Percentiles rank a stretch among this genome's conserved stretches.
Evolutionary conservation across 2,113 vertebrate genomes (phyloP).

Genomic region (Seriola quinqueradiata): DNA sequence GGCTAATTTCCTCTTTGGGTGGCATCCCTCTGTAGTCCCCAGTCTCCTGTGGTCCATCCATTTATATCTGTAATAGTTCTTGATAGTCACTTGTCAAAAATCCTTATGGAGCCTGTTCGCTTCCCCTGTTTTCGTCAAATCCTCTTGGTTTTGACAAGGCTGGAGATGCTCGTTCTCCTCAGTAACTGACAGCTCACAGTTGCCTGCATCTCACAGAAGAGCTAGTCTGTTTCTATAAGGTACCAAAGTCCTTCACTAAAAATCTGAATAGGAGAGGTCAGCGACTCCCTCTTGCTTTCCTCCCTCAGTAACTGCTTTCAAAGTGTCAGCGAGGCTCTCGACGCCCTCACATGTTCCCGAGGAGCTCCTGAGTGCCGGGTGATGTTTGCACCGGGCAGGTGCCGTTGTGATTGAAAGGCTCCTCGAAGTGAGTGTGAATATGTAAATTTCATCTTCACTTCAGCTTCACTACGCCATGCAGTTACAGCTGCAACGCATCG

Average conservation of each 20-base stretch:
- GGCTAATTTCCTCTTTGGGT: slow-evolving; percentile 58
- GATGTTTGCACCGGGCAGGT: neutral
- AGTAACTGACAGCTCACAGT: slow-evolving; percentile 25
- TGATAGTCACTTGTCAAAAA: slow-evolving; percentile 76
- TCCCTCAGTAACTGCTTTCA: slow-evolving; percentile 38
- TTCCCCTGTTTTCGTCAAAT: slow-evolving; percentile 39
- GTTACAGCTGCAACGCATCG: neutral
- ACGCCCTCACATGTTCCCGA: slow-evolving; percentile 5
- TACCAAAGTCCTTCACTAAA: slow-evolving; percentile 18
- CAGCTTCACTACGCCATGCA: neutral
- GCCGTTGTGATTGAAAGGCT: slow-evolving; percentile 19
- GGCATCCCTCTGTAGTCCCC: slow-evolving; percentile 35
- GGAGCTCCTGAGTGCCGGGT: neutral
- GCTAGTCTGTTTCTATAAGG: slow-evolving; percentile 7
- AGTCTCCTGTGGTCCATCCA: slow-evolving; percentile 38
- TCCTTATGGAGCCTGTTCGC: slow-evolving; percentile 46
- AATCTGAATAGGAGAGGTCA: slow-evolving; percentile 40
- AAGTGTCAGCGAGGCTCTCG: slow-evolving; percentile 26
- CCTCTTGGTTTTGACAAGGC: slow-evolving; percentile 59
- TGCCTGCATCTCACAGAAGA: slow-evolving; percentile 6
- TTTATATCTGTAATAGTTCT: slow-evolving; percentile 68
- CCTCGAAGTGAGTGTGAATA: slow-evolving; percentile 16
- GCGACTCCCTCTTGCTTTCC: slow-evolving; percentile 7
- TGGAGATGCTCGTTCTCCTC: slow-evolving; percentile 32
- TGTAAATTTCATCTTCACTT: slow-evolving; percentile 14